These are phyloP conservation scores for Muscicapa striata DNA, from an alignment of 2,797 vertebrate species.

Conservation along the genomic window DNA sequence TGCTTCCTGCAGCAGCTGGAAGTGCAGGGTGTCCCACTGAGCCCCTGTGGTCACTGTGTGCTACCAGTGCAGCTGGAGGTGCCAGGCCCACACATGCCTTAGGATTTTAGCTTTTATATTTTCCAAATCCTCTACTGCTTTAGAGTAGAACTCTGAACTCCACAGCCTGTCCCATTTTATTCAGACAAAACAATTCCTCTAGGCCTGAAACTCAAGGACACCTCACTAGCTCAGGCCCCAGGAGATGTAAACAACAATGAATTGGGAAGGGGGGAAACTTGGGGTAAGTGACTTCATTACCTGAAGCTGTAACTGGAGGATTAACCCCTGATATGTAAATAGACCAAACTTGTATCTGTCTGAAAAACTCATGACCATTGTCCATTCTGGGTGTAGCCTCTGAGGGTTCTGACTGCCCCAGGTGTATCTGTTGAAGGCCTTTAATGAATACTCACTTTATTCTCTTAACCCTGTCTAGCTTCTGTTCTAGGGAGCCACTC, in stretches of 20 bases:
- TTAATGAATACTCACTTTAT: background rate
- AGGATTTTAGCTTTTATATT: too few relatives aligned
- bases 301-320: background rate
- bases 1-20: slow-evolving; percentile 19
- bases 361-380: background rate
- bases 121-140: background rate
- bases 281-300: background rate
- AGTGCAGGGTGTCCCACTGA: background rate
- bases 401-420: background rate
- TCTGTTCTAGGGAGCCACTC: fast-evolving
- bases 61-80: background rate
- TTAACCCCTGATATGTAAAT: background rate
- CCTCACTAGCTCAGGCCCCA: background rate
- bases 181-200: background rate
- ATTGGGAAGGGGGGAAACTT: background rate
- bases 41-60: fast-evolving
- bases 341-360: background rate
- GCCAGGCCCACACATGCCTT: background rate
- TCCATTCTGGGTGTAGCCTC: background rate
- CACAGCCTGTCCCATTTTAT: background rate
- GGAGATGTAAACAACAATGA: background rate
- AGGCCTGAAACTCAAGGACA: background rate
- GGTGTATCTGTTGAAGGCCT: background rate
- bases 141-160: background rate
- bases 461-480: background rate